phyloP scores from a whole-genome alignment of 2,888 invertebrate species.

The Cheilosia vulpina region DNA sequence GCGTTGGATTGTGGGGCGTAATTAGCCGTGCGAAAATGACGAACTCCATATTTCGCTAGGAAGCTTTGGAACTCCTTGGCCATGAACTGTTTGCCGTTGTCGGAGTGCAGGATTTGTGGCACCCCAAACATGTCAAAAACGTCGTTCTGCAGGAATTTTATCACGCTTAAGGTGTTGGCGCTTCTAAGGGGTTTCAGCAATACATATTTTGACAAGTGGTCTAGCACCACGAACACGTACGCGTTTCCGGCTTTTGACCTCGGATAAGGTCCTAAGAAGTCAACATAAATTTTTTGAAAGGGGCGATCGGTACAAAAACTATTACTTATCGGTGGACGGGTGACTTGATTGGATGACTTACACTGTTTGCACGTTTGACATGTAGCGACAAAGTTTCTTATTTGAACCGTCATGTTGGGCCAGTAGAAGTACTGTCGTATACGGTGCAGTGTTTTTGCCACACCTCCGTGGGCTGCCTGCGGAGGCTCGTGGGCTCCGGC shows the following conservation, averaged over 20 bases:
- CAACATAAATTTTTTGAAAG: background rate
- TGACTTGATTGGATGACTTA: constrained; percentile 1
- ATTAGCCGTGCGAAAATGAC: constrained; percentile 54
- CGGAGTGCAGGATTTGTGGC: constrained; percentile 48
- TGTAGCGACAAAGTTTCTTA: background rate
- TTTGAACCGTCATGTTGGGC: too few relatives aligned
- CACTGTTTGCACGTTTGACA: constrained; percentile 13
- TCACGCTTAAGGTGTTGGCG: background rate
- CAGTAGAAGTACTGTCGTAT: too few relatives aligned
- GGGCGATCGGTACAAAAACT: background rate
- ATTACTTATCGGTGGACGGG: background rate
- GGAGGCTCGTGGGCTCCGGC: constrained; percentile 29
- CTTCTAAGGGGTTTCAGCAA: background rate
- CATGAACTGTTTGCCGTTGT: constrained; percentile 77
- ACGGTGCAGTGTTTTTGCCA: constrained; percentile 29
- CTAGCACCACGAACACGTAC: background rate
- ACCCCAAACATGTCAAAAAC: constrained; percentile 25
- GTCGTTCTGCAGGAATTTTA: background rate
- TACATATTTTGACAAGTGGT: too few relatives aligned
- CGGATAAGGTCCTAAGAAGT: constrained; percentile 9
- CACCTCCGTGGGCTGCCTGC: background rate
- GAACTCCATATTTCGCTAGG: background rate
- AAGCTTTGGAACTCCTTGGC: constrained; percentile 62
- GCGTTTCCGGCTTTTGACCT: background rate
- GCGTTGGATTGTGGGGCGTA: constrained; percentile 75